These are phyloP conservation scores for Propithecus perrieri DNA, from an alignment of 2,797 vertebrate species.

Conservation along the genomic window DNA sequence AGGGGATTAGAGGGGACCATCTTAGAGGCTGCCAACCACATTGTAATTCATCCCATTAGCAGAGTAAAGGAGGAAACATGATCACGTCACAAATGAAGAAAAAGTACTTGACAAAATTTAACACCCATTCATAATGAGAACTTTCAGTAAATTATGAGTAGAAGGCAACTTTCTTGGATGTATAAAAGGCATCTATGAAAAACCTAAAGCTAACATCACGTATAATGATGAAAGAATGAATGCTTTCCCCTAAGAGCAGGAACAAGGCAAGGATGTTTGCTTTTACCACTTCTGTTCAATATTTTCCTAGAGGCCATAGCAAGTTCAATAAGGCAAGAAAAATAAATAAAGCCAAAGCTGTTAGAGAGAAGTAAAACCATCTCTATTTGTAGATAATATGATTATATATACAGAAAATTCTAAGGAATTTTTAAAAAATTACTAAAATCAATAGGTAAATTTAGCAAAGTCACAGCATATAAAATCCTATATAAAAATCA, in stretches of 20 bases:
- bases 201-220: background rate
- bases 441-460: background rate
- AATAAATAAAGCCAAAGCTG: background rate
- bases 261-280: background rate
- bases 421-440: background rate
- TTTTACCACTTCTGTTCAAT: background rate
- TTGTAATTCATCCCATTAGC: background rate
- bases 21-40: too few species aligned
- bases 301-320: background rate
- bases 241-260: background rate
- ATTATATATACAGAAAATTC: background rate
- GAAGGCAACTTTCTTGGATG: background rate
- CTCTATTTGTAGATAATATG: background rate
- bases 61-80: background rate
- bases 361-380: background rate
- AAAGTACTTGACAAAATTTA: background rate
- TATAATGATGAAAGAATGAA: background rate
- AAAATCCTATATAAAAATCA: background rate
- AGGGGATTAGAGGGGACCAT: background rate
- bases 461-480: conserved; percentile 3
- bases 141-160: background rate
- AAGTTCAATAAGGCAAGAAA: conserved; percentile 5
- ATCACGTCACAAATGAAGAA: background rate
- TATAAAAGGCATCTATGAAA: background rate
- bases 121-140: background rate